Conservation (phyloP, 1,140 invertebrate genomes). For the Oreohelix idahoensis region DNA sequence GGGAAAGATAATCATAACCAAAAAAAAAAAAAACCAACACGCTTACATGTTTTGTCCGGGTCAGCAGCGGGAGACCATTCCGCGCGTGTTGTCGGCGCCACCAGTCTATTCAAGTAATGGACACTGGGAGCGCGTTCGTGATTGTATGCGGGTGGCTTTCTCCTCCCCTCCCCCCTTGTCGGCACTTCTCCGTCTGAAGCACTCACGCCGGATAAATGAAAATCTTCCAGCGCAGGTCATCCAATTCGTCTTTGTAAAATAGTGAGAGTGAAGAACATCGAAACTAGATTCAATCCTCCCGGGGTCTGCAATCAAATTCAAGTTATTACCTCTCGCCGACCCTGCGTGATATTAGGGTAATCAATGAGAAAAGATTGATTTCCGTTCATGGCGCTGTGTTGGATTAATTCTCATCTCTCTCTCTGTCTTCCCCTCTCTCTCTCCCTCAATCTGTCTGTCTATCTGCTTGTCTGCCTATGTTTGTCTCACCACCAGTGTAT, state of each 20-base stretch:
- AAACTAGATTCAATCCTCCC: slow-evolving; percentile 14
- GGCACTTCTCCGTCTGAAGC: background rate
- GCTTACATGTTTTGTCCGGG: background rate
- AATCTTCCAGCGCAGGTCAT: background rate
- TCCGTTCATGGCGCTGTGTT: background rate
- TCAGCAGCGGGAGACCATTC: background rate
- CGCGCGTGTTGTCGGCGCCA: slow-evolving; percentile 9
- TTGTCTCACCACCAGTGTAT: background rate
- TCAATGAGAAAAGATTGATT: background rate
- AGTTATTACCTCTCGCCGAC: background rate
- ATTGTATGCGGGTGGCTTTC: slow-evolving; percentile 14
- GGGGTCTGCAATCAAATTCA: background rate
- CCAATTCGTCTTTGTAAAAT: slow-evolving; percentile 2
- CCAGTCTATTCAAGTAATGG: slow-evolving; percentile 14
- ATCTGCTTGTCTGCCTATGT: background rate
- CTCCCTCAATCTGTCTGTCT: slow-evolving; percentile 12
- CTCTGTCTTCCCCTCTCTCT: slow-evolving; percentile 14
- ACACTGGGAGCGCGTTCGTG: slow-evolving; percentile 1
- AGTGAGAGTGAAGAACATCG: background rate
- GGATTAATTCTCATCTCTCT: background rate
- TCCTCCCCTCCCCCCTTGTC: too few relatives aligned
- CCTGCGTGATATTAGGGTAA: slow-evolving; percentile 6
- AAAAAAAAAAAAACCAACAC: background rate
- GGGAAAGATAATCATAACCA: too few relatives aligned
- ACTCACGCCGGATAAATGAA: slow-evolving; percentile 21